Evolutionary conservation across 2,888 invertebrate species (phyloP).

Genomic region (Limnephilus rhombicus): DNA sequence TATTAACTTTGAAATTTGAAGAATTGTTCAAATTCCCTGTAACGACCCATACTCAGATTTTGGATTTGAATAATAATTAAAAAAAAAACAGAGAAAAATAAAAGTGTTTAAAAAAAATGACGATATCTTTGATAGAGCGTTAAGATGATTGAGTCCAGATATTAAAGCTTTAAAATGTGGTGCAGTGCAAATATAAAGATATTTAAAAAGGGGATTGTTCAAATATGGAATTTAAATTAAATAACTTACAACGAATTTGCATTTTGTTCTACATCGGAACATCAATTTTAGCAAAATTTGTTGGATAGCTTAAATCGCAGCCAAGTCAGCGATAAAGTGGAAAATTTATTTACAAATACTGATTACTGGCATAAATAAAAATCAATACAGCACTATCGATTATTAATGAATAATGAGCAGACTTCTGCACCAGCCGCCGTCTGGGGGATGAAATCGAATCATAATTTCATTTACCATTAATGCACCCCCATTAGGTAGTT

Average conservation of each 20-base stretch:
- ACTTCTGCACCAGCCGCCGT: not conserved
- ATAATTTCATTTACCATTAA: constrained; percentile 48
- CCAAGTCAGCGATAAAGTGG: not conserved
- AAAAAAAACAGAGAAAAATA: too few species aligned
- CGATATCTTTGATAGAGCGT: not conserved
- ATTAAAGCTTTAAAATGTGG: not conserved
- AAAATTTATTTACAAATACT: not conserved
- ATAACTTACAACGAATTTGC: not conserved
- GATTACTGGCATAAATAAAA: not conserved
- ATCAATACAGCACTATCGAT: not conserved
- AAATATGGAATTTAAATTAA: not conserved
- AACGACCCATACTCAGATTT: too few species aligned
- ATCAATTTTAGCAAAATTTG: not conserved
- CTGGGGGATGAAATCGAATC: constrained; percentile 11
- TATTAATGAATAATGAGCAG: not conserved
- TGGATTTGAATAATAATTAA: too few species aligned
- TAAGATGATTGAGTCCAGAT: not conserved
- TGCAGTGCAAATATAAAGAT: too few species aligned
- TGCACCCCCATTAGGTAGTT: constrained; percentile 45
- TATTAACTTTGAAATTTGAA: too few species aligned
- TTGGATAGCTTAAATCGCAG: too few species aligned
- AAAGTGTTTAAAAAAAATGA: not conserved
- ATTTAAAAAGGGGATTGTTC: too few species aligned
- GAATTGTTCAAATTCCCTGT: too few species aligned
- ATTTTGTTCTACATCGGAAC: not conserved